Base-by-base conservation (phyloP, 2,888 invertebrate genomes). In the Antheraea assamensis region DNA sequence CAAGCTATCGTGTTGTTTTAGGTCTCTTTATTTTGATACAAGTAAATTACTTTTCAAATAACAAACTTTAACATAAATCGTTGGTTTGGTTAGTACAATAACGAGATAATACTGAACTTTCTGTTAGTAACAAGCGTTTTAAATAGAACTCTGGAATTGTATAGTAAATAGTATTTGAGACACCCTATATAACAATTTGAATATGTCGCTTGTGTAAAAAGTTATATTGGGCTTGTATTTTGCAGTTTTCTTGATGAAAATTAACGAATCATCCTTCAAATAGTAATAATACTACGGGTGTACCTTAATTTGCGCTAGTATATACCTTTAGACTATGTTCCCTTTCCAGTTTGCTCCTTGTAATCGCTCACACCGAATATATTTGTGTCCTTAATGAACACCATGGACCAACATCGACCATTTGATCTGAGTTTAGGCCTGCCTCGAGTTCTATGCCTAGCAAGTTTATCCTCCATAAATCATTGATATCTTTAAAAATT, bases 1-100 rank as follows among this genome's bases (percentile, higher is more conserved):
- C 27, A 64, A 27, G 30, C 27, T 64, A 64, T 64, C 61, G 61
- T 64, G 61, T 64, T 64, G 61, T 64, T 64, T 64, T 64, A 64
- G 61, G 61, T 64, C 30, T 30, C 61, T 64, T 30, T 64, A 64
- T 64, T 64, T 64, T 64, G 30, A 27, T 64, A 64, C 61, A 64
- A 64, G 61, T 64, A 64, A 61, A 64, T 64, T 64, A 27, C 13
- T 27, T 70, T 19, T 24, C 42, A 47, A 47, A 70, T 47, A 64
- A 64, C 30, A 64, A 64, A 64, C 61, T 64, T 64, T 30, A 13
- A 64, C 27, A 30, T 64, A 30, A 27, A 27, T 27, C 5, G 52
- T 52, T 58, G 27, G 27, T 64, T 27, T 64, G 15, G 27, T 64
- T 27, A 64, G 17, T 17, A 1, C 30, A 8, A 64, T 30, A 64